phyloP scores from a whole-genome alignment of 2,888 invertebrate species.

The Agonopterix subpropinquella region DNA sequence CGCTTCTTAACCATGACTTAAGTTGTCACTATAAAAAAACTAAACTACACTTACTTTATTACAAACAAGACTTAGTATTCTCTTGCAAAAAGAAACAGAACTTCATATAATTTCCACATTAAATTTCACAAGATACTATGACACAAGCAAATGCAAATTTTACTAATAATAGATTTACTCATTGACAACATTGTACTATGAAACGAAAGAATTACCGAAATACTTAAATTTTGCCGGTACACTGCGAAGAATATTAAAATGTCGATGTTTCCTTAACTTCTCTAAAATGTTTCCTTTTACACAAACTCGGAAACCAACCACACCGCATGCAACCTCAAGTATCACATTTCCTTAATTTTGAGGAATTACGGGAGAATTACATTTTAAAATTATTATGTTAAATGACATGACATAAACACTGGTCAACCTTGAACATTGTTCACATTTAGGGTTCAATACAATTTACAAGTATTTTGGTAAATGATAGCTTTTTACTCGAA shows the following conservation, averaged over 20 bases:
- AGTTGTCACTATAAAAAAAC: constrained; percentile 37
- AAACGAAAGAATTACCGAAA: no score
- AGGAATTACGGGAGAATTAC: constrained; percentile 8
- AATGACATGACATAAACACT: constrained; percentile 4
- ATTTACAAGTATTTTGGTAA: not conserved
- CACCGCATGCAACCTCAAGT: constrained; percentile 9
- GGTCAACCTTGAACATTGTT: constrained; percentile 2
- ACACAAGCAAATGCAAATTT: constrained; percentile 16
- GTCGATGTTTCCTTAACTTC: no score
- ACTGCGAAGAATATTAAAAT: no score
- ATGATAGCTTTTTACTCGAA: not conserved
- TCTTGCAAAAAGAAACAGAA: constrained; percentile 25
- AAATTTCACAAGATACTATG: constrained; percentile 1
- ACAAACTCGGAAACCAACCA: not conserved
- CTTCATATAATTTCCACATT: constrained; percentile 21
- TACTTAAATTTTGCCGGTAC: no score
- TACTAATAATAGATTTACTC: not conserved
- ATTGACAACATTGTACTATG: not conserved
- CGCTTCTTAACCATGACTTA: constrained; percentile 26
- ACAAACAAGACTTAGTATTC: constrained; percentile 67
- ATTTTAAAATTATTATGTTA: constrained; percentile 5
- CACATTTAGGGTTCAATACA: not conserved
- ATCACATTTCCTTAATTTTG: constrained; percentile 13
- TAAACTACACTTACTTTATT: constrained; percentile 39
- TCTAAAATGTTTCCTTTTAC: no score